Evolutionary conservation across 2,888 invertebrate genomes (phyloP), one percentile per base, ranked within the genome.

Genomic region (Danaus chrysippus): DNA sequence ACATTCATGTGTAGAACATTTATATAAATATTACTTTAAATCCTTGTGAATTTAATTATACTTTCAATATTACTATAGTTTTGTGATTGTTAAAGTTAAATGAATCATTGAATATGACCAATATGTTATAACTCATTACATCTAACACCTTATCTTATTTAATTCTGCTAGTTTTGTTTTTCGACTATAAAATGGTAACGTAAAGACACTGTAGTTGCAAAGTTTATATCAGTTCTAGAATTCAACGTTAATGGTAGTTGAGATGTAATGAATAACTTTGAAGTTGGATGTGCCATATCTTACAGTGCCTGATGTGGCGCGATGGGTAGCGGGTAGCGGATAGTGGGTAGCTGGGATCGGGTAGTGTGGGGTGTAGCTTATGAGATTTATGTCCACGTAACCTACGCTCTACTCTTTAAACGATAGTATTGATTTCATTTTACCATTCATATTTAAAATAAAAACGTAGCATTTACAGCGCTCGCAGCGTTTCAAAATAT

Each of bases 321-420:
- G 68, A 62, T 59, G 58, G 66, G 62, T 46, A 34, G 41, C 42
- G 65, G 63, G 65, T 53, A 42, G 56, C 19, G 63, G 58, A 61
- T 49, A 61, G 52, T 13, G 59, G 59, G 55, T 58, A 58, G 53
- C 10, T 44, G 68, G 62, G 66, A 64, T 68, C 56, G 76, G 79
- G 78, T 76, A 68, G 62, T 67, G 63, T 67, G 56, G 76, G 79
- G 78, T 76, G 82, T 84, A 83, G 83, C 80, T 78, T 81, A 75
- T 72, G 81, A 84, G 86, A 90, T 90, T 90, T 89, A 90, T 88
- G 82, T 76, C 75, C 83, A 83, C 87, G 86, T 89, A 89, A 88
- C 82, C 80, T 76, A 79, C 79, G 79, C 81, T 83, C 80, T 78
- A 79, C 80, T 75, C 74, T 76, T 78, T 76, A 81, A 84, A 81